A percentile compares a stretch with the other conserved stretches of the same genome.
These are phyloP conservation scores for Clostera curtula DNA, from an alignment of 2,888 invertebrate species.

Conservation along the genomic window DNA sequence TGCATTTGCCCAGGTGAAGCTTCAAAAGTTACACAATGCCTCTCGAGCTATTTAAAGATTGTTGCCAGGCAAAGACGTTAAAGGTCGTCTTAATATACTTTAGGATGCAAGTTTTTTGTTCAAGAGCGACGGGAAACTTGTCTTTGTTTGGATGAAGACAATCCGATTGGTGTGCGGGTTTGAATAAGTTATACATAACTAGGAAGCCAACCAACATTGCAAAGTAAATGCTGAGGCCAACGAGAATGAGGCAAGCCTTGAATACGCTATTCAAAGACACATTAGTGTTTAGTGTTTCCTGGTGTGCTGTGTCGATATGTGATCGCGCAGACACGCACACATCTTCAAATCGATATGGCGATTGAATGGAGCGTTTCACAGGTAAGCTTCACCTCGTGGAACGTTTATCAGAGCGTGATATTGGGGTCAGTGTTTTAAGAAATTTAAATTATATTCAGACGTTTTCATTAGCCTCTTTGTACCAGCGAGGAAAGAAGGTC, in stretches of 20 bases:
- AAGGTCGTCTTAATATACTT: slow-evolving; percentile 28
- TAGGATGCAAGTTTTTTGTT: slow-evolving; percentile 20
- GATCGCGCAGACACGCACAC: slow-evolving; percentile 39
- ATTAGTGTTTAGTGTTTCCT: slow-evolving; percentile 70
- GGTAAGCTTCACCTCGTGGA: slow-evolving; percentile 46
- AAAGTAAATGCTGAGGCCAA: slow-evolving; percentile 59
- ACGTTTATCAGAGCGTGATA: slow-evolving; percentile 57
- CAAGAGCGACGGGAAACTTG: slow-evolving; percentile 1
- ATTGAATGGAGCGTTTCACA: slow-evolving; percentile 37
- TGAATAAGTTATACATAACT: slow-evolving; percentile 27
- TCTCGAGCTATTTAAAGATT: slow-evolving; percentile 39
- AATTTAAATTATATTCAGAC: slow-evolving; percentile 45
- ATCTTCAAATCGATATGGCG: slow-evolving; percentile 32
- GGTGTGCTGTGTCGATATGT: slow-evolving; percentile 49
- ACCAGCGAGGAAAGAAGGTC: slow-evolving; percentile 66
- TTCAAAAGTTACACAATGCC: slow-evolving; percentile 49
- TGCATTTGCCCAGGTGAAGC: slow-evolving; percentile 38
- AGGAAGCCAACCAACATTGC: slow-evolving; percentile 55
- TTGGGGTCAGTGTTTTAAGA: slow-evolving; percentile 55
- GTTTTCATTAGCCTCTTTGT: slow-evolving; percentile 64
- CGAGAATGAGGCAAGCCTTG: slow-evolving; percentile 64
- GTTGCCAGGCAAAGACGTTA: slow-evolving; percentile 39
- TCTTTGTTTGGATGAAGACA: neutral
- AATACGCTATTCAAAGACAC: slow-evolving; percentile 66
- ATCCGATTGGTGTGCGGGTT: slow-evolving; percentile 14